phyloP scores from a whole-genome alignment of 2,797 vertebrate species.

The Apogon hyalosoma region DNA sequence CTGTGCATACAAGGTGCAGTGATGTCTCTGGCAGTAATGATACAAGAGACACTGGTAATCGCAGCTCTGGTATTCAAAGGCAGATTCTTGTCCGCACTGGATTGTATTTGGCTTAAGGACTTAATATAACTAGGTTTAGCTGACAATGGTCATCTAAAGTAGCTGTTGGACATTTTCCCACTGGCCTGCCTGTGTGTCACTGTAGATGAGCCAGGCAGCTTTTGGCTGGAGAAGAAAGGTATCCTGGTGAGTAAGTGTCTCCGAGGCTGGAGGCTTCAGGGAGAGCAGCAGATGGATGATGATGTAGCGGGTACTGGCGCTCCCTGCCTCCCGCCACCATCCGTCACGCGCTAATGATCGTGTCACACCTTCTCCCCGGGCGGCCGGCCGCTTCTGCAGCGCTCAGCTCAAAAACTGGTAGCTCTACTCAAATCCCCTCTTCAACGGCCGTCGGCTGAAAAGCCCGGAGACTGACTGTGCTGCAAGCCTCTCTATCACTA shows the following conservation, averaged over 20 bases:
- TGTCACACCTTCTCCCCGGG: conserved; percentile 83
- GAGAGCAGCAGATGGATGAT: conserved; percentile 82
- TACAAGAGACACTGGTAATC: conserved; percentile 21
- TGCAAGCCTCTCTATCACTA: conserved; percentile 62
- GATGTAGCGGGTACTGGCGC: conserved; percentile 78
- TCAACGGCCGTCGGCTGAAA: conserved; percentile 61
- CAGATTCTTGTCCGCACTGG: conserved; percentile 41
- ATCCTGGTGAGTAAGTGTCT: conserved; percentile 78
- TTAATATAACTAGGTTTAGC: conserved; percentile 51
- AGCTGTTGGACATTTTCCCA: conserved; percentile 64
- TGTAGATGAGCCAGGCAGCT: conserved; percentile 69
- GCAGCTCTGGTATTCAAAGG: conserved; percentile 18
- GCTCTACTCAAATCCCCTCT: conserved; percentile 70
- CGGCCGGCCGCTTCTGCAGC: conserved; percentile 77
- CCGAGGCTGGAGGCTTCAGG: conserved; percentile 66
- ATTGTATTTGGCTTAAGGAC: conserved; percentile 34
- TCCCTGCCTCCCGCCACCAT: conserved; percentile 78
- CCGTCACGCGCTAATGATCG: conserved; percentile 83
- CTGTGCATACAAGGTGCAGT: not conserved
- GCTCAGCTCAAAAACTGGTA: conserved; percentile 79
- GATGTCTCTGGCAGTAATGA: not conserved
- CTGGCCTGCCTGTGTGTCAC: conserved; percentile 58
- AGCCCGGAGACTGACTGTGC: conserved; percentile 60
- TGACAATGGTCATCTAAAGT: conserved; percentile 64
- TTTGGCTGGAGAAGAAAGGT: conserved; percentile 76